Evolutionary conservation across 1,140 invertebrate genomes (phyloP).

Genomic region (Drosophila guanche): DNA sequence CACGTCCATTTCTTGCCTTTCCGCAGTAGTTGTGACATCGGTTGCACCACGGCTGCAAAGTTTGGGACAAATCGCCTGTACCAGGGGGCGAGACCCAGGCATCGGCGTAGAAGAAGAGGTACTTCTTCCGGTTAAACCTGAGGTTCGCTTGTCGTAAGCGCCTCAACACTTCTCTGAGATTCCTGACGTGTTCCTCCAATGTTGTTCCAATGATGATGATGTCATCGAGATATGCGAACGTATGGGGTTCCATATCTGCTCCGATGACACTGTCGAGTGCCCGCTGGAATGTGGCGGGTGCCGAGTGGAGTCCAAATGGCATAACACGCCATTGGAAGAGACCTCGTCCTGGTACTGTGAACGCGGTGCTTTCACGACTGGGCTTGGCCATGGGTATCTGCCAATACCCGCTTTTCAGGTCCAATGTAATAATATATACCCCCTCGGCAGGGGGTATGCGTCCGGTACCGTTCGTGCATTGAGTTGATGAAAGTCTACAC

Average conservation of each 20-base stretch:
- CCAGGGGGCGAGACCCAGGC: slow-evolving; percentile 21
- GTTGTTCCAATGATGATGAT: slow-evolving; percentile 18
- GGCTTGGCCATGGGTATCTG: too few species aligned
- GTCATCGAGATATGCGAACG: slow-evolving; percentile 10
- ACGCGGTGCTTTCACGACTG: too few species aligned
- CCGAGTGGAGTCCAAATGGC: slow-evolving; percentile 15
- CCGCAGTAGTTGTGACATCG: neutral
- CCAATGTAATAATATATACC: too few species aligned
- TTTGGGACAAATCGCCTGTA: slow-evolving; percentile 31
- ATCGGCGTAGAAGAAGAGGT: slow-evolving; percentile 8
- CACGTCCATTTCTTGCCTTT: neutral
- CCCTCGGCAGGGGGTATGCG: slow-evolving; percentile 7
- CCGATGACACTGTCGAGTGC: neutral
- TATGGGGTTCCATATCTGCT: slow-evolving; percentile 1
- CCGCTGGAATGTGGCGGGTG: too few species aligned
- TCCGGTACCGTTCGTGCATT: slow-evolving; percentile 3
- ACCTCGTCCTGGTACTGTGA: too few species aligned
- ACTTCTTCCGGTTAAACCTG: neutral
- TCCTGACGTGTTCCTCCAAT: neutral
- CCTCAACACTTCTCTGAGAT: neutral
- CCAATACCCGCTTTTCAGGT: too few species aligned
- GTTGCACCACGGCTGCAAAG: slow-evolving; percentile 16
- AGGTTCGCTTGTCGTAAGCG: neutral
- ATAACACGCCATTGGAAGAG: slow-evolving; percentile 25
- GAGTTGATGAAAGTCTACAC: too few species aligned